phyloP scores from a whole-genome alignment of 2,797 vertebrate species.

The Pelochelys cantorii region DNA sequence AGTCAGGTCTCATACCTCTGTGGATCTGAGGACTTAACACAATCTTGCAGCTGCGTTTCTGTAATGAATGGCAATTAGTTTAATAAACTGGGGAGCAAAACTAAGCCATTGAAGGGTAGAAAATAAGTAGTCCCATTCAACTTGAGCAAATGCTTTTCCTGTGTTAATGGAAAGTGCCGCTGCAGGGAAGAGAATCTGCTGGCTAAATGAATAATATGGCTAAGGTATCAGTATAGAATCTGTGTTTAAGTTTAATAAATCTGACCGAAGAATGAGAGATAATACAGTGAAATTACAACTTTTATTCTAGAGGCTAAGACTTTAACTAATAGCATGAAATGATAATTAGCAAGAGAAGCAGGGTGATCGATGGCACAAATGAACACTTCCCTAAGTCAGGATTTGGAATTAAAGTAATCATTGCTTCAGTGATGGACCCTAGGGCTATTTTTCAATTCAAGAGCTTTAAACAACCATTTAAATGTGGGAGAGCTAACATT shows the following conservation, averaged over 20 bases:
- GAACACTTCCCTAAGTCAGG: background rate
- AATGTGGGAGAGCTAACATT: background rate
- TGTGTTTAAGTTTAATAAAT: background rate
- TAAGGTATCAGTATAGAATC: background rate
- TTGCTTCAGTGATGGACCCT: background rate
- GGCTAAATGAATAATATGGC: background rate
- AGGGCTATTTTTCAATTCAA: background rate
- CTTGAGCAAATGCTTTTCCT: background rate
- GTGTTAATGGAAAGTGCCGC: background rate
- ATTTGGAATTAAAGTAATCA: background rate
- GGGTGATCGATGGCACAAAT: background rate
- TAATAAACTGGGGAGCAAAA: background rate
- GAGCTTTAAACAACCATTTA: background rate
- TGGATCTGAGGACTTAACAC: background rate
- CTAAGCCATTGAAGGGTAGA: background rate
- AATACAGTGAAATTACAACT: background rate
- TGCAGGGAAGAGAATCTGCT: background rate
- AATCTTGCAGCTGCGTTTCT: background rate
- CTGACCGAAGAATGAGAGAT: background rate
- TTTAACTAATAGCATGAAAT: background rate
- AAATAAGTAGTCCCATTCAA: background rate
- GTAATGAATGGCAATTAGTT: background rate
- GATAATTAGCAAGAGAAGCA: background rate
- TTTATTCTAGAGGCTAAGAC: background rate
- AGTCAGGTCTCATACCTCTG: background rate